phyloP scores from a whole-genome alignment of 1,140 invertebrate species.

The Drosophila teissieri region DNA sequence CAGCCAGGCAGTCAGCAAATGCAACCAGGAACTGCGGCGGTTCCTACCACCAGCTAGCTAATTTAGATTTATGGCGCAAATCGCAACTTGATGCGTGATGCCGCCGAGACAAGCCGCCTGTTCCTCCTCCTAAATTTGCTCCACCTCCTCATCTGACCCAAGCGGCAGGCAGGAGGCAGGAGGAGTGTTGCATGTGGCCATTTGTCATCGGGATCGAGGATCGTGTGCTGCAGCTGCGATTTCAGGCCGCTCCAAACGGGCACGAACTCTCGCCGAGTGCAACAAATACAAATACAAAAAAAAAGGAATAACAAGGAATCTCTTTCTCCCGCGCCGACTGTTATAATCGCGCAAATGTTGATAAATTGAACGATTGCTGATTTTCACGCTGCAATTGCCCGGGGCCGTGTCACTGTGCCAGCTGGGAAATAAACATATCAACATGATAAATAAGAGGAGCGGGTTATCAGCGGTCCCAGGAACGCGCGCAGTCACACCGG shows the following conservation, averaged over 20 bases:
- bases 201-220: constrained; percentile 68
- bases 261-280: constrained; percentile 17
- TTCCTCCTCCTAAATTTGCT: constrained; percentile 27
- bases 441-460: constrained; percentile 71
- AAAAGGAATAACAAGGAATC: constrained; percentile 8
- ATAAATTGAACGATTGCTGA: constrained; percentile 76
- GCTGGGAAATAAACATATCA: constrained; percentile 75
- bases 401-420: constrained; percentile 63
- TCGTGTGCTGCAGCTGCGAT: constrained; percentile 69
- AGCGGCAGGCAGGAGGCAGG: constrained; percentile 13
- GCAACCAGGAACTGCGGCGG: constrained; percentile 54
- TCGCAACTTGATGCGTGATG: constrained; percentile 73
- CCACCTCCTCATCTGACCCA: constrained; percentile 40
- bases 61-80: constrained; percentile 82
- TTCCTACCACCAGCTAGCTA: constrained; percentile 51
- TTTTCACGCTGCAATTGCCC: constrained; percentile 62
- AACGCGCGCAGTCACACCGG: constrained; percentile 37
- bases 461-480: constrained; percentile 48
- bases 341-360: constrained; percentile 62
- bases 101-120: constrained; percentile 36
- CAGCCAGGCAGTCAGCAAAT: not conserved
- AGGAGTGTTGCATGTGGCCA: constrained; percentile 67
- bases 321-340: constrained; percentile 16
- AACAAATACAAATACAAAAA: not conserved
- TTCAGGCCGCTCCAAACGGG: constrained; percentile 40